Evolutionary conservation across 2,113 vertebrate species (phyloP), one percentile per base, ranked within the genome.

Genomic region (Tringa solitaria): DNA sequence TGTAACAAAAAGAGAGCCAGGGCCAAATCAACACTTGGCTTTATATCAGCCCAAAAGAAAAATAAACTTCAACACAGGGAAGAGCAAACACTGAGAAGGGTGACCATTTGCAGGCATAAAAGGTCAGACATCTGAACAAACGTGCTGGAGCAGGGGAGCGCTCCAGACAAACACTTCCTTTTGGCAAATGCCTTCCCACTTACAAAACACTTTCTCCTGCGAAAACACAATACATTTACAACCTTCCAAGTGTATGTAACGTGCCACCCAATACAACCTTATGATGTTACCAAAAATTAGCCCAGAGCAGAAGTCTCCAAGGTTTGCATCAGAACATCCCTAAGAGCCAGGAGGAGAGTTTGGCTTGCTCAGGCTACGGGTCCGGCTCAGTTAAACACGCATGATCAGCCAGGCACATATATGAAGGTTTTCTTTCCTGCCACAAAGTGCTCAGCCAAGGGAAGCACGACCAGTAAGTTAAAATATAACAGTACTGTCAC

Each of bases 51-150:
- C 20, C 23, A 13, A 46, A 95, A 83, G 56, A 54, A 87, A 86
- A 90, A 56, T 41, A 79, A 95, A 87, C 51, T 74, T 51, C 32
- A 45, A 60, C 27, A 33, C 1, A 15, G 45, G 65, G 26, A 67
- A 90, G 33, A 85, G 43, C 67, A 84, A 84, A 94, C 84, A 82
- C 10, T 41, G 30, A 17, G 43, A 89, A 85, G 50, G 30, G 43
- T 70, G 92, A 87, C 54, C 50, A 83, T 70, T 64, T 83, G 35
- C 48, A 93, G 46, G 64, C 70, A 85, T 84, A 64, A 80, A 79
- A 60, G 45, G 76, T 73, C 64, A 88, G 32, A 74, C n/a, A 46
- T 51, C 48, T 80, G 76, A 84, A 73, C 10, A 82, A 70, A 63
- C 17, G 4, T 43, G 22, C 35, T 54, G 48, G 21, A 74, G 54